Percentiles rank a stretch among this genome's conserved stretches.
Conservation (phyloP, 2,888 invertebrate genomes). For the Orthosia cruda region DNA sequence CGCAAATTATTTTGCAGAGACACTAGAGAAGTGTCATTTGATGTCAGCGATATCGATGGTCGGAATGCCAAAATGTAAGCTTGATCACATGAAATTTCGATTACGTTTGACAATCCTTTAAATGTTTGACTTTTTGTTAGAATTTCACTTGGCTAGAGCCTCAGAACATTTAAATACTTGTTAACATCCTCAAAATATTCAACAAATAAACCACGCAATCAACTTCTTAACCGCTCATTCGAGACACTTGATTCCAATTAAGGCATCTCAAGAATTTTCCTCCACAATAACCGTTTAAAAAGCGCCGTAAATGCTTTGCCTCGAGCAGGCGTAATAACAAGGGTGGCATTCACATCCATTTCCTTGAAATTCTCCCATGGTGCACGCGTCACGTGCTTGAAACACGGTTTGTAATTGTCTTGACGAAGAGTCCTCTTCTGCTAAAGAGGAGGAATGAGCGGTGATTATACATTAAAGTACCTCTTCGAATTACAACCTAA, state of each 20-base stretch:
- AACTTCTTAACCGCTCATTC: conserved; percentile 24
- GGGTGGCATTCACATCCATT: conserved; percentile 42
- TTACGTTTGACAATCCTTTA: too few relatives aligned
- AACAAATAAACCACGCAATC: not conserved
- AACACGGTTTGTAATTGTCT: conserved; percentile 22
- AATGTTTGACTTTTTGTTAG: too few relatives aligned
- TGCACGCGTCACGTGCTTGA: conserved; percentile 30
- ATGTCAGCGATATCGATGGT: too few relatives aligned
- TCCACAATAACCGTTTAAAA: conserved; percentile 55
- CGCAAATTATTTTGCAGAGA: too few relatives aligned
- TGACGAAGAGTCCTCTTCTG: not conserved
- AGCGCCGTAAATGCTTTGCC: conserved; percentile 36
- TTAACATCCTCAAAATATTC: not conserved
- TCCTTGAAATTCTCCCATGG: conserved; percentile 31
- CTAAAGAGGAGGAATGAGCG: not conserved
- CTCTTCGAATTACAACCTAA: too few relatives aligned
- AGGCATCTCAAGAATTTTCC: conserved; percentile 51
- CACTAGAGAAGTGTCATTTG: too few relatives aligned
- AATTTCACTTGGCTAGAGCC: too few relatives aligned
- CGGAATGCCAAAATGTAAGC: too few relatives aligned
- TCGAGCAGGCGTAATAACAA: conserved; percentile 44
- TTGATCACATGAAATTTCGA: too few relatives aligned
- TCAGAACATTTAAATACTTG: too few relatives aligned
- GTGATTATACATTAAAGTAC: not conserved
- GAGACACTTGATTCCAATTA: conserved; percentile 53